Percentiles rank a stretch among this genome's conserved stretches.
Conservation (phyloP, 2,113 vertebrate genomes). For the Pachypanchax playfairii region DNA sequence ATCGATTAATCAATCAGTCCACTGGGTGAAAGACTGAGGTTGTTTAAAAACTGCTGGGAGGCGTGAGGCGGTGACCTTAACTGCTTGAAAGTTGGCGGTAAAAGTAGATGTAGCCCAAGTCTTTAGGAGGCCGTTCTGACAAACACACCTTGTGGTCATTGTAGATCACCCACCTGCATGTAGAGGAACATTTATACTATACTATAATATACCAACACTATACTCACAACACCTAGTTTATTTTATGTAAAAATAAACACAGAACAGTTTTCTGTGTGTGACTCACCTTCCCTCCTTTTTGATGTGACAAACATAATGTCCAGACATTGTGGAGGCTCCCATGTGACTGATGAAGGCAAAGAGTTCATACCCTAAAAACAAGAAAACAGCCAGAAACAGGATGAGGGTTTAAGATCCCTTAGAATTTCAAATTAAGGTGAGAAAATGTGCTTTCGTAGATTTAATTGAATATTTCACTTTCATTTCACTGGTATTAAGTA, state of each 20-base stretch:
- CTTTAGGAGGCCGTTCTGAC: constrained; percentile 96
- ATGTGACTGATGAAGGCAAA: constrained; percentile 98
- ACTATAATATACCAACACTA: no score
- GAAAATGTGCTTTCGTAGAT: no score
- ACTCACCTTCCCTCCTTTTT: constrained; percentile 98
- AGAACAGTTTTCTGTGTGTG: not conserved
- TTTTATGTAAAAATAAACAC: no score
- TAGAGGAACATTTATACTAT: not conserved
- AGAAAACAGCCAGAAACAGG: not conserved
- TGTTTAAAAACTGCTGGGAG: constrained; percentile 71
- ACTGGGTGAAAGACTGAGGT: constrained; percentile 73
- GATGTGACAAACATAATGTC: constrained; percentile 97
- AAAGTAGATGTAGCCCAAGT: constrained; percentile 99
- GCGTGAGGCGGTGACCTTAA: constrained; percentile 72
- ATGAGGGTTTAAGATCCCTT: no score
- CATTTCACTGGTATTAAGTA: no score
- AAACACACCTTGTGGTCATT: constrained; percentile 98
- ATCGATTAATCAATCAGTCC: constrained; percentile 46
- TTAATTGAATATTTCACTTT: no score
- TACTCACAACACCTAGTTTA: no score
- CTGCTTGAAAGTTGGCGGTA: constrained; percentile 92
- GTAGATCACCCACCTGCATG: constrained; percentile 96
- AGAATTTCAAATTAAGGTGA: not conserved
- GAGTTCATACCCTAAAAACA: constrained; percentile 89
- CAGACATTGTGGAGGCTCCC: constrained; percentile 98